These are phyloP conservation scores for Poecilus cupreus DNA, from an alignment of 2,888 invertebrate species.

Conservation along the genomic window DNA sequence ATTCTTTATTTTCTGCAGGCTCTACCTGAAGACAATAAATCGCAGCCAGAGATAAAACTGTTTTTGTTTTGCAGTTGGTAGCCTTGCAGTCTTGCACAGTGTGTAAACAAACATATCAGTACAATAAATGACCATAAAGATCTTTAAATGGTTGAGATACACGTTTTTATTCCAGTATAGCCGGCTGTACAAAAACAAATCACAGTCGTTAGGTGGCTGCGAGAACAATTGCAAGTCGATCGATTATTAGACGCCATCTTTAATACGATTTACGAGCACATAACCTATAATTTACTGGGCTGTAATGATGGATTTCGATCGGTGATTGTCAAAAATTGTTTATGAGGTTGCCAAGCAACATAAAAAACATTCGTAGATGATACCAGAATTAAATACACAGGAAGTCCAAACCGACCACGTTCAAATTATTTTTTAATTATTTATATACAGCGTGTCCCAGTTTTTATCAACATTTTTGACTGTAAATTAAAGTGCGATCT, in stretches of 20 bases:
- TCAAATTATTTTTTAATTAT: too few species aligned
- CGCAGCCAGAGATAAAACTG: not conserved
- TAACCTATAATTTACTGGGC: slow-evolving; percentile 32
- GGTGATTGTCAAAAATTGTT: not conserved
- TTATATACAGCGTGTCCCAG: too few species aligned
- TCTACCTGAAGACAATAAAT: slow-evolving; percentile 27
- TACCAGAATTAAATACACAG: not conserved
- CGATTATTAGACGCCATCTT: slow-evolving; percentile 53
- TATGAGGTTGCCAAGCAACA: not conserved
- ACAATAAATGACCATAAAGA: not conserved
- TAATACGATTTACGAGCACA: slow-evolving; percentile 52
- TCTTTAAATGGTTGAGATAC: slow-evolving; percentile 3
- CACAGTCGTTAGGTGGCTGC: not conserved
- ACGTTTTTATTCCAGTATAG: not conserved
- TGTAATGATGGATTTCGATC: slow-evolving; percentile 6
- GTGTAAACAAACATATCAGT: slow-evolving; percentile 20
- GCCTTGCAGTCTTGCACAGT: not conserved
- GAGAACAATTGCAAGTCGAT: slow-evolving; percentile 29
- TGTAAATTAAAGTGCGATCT: too few species aligned
- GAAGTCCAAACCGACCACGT: too few species aligned
- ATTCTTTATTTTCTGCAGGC: not conserved
- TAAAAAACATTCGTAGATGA: not conserved
- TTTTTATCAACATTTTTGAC: too few species aligned
- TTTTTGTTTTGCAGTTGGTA: too few species aligned
- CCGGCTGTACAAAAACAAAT: not conserved